Evolutionary conservation across 2,113 vertebrate species (phyloP).

Genomic region (Pygoscelis adeliae): DNA sequence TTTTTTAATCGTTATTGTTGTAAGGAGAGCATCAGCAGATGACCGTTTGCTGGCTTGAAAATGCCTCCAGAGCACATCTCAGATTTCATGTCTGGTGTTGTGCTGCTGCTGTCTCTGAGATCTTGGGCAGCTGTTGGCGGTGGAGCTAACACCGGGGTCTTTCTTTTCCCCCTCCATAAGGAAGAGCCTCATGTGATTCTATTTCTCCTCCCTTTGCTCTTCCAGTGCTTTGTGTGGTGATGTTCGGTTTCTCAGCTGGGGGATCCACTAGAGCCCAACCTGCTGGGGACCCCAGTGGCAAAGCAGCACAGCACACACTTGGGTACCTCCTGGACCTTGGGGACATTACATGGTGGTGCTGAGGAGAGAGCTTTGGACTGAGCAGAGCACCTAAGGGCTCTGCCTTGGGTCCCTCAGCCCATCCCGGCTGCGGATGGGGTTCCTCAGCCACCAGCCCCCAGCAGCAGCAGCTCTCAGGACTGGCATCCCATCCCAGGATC

Average conservation of each 20-base stretch:
- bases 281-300: not conserved
- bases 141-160: not conserved
- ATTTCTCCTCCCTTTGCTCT: not conserved
- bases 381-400: not conserved
- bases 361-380: not conserved
- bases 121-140: not conserved
- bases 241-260: not conserved
- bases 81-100: not conserved
- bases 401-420: not conserved
- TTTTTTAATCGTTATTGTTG: not conserved
- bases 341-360: not conserved
- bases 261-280: too few species aligned
- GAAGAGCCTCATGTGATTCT: not conserved
- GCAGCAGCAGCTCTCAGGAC: not conserved
- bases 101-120: not conserved
- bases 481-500: not conserved
- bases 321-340: not conserved
- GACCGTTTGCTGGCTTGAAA: not conserved
- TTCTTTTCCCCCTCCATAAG: not conserved
- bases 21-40: not conserved
- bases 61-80: not conserved
- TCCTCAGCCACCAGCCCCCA: not conserved
- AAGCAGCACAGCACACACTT: not conserved
- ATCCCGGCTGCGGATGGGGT: fast-evolving
- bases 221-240: not conserved